Base-by-base conservation (phyloP, 2,113 vertebrate species). In the Hepsetus odoe region DNA sequence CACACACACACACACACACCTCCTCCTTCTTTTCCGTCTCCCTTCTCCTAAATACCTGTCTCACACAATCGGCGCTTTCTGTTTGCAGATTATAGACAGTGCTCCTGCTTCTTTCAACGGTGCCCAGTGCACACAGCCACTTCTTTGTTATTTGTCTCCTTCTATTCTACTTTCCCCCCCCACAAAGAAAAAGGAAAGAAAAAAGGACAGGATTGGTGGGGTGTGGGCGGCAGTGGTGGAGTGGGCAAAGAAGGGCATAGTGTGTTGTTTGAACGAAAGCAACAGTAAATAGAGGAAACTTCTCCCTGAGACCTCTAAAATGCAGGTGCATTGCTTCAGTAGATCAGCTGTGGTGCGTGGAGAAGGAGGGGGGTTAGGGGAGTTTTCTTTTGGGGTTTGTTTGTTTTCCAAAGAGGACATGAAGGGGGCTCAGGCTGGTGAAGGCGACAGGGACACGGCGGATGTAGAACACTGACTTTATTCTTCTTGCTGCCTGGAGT, bases 41-140 rank as follows among this genome's bases (percentile, higher is more conserved):
- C 74, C 53, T 81, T 33, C 56, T 82, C 51, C 81, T 87, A 82
- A 86, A 85, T 92, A 92, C 92, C 92, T 92, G 90, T 70, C 76
- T 83, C 44, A 81, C 80, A 76, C 85, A 72, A 81, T 89, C 68
- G 72, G 51, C 16, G 26, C 70, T 79, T 85, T 87, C 51, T 56
- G 76, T 69, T 79, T 46, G 33, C 46, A 80, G 84, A 86, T 76
- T 53, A 66, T 13, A 67, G 73, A 46, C 74, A 53, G 70, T 28
- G 79, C 74, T 79, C 69, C 72, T 74, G 74, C 79, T 79, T 55
- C 82, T 82, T 70, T 80, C 78, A 81, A 78, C 78, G 74, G 72
- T 74, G 76, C 76, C 62, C 33, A 9, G 71, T 26, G 7, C 73
- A 79, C 69, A 85, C 81, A 86, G 81, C 70, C 80, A 53, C 35